Conservation (phyloP, 2,797 vertebrate species). For the Miichthys miiuy region DNA sequence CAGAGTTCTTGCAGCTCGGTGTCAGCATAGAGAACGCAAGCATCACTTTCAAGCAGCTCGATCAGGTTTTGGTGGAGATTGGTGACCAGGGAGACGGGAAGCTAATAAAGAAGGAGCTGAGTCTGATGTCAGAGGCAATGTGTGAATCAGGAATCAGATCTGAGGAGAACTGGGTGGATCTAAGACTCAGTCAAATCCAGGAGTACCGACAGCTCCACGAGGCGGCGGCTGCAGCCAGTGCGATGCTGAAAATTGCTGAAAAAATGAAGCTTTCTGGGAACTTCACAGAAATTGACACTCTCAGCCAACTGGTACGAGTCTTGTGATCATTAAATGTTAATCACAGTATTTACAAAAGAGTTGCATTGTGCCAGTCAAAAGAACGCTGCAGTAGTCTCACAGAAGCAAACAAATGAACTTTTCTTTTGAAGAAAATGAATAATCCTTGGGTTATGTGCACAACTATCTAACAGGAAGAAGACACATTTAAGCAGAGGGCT, state of each 20-base stretch:
- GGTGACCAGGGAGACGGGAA: constrained; percentile 73
- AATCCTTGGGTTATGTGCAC: rapidly evolving
- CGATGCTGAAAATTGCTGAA: constrained; percentile 68
- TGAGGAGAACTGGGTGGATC: constrained; percentile 60
- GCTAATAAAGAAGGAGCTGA: constrained; percentile 73
- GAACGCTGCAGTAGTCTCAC: neutral
- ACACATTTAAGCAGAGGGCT: constrained; percentile 65
- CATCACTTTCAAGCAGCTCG: constrained; percentile 75
- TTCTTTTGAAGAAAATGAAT: neutral
- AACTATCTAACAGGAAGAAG: constrained; percentile 63
- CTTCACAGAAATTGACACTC: constrained; percentile 71
- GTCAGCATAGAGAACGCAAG: constrained; percentile 49
- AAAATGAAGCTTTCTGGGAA: constrained; percentile 73
- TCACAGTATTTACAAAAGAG: neutral
- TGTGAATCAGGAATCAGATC: neutral
- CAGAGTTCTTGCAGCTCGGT: constrained; percentile 48
- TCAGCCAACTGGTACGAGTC: constrained; percentile 80
- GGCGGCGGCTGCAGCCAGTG: constrained; percentile 74
- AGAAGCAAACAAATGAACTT: neutral
- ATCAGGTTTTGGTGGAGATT: constrained; percentile 62
- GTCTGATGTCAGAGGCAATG: constrained; percentile 67
- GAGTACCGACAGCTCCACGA: constrained; percentile 74
- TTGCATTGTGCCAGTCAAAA: neutral
- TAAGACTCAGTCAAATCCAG: constrained; percentile 71
- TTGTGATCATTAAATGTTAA: neutral